Conservation (phyloP, 1,140 invertebrate species). For the Pachyrhynchus sulphureomaculatus region DNA sequence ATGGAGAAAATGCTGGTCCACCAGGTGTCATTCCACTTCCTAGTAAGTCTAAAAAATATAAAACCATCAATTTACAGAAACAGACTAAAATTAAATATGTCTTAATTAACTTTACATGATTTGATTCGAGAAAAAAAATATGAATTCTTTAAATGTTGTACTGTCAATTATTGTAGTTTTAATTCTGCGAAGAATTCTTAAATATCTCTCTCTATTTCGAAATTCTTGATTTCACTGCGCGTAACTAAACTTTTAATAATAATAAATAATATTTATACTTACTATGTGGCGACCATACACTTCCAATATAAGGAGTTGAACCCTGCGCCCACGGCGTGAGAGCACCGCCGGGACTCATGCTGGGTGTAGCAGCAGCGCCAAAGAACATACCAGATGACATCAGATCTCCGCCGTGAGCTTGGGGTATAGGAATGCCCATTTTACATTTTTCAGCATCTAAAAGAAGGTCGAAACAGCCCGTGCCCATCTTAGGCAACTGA, state of each 20-base stretch:
- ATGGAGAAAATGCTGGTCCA: conserved; percentile 96
- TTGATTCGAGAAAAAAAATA: no score
- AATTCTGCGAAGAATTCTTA: no score
- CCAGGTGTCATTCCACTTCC: conserved; percentile 95
- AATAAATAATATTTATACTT: no score
- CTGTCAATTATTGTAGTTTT: no score
- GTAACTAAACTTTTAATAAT: no score
- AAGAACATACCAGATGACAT: conserved; percentile 88
- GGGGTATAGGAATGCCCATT: conserved; percentile 94
- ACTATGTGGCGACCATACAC: conserved; percentile 78
- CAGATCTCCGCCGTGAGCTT: conserved; percentile 63
- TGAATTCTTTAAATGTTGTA: no score
- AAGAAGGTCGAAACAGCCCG: conserved; percentile 95
- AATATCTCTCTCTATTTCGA: no score
- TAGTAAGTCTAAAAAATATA: conserved; percentile 56
- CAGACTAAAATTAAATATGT: no score
- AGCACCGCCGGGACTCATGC: conserved; percentile 87
- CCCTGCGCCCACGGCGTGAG: conserved; percentile 95
- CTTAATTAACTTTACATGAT: no score
- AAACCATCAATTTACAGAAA: no score
- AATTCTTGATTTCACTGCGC: no score
- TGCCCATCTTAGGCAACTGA: conserved; percentile 96
- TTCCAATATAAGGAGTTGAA: conserved; percentile 81
- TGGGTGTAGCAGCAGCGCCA: conserved; percentile 77
- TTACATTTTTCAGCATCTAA: conserved; percentile 99